Evolutionary conservation across 2,888 invertebrate genomes (phyloP).

Genomic region (Nasonovia ribisnigri): DNA sequence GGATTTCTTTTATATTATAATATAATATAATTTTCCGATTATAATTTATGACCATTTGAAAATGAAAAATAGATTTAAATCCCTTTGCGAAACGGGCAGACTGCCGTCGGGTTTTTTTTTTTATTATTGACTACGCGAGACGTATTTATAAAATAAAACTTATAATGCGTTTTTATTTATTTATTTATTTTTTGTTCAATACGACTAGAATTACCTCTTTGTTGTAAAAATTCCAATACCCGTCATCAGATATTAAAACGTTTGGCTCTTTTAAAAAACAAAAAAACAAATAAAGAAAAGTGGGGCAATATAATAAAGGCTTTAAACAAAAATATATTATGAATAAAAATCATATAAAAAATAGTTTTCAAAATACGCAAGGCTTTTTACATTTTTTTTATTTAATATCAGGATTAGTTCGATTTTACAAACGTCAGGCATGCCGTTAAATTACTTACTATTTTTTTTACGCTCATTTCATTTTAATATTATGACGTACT

Average conservation of each 20-base stretch:
- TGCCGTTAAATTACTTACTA: neutral
- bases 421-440: neutral
- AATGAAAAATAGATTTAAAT: constrained; percentile 43
- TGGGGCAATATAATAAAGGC: neutral
- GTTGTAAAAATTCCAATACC: constrained; percentile 49
- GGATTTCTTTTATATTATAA: neutral
- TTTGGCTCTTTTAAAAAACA: neutral
- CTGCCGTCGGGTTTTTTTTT: neutral
- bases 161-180: constrained; percentile 19
- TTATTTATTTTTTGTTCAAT: neutral
- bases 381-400: neutral
- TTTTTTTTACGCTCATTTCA: neutral
- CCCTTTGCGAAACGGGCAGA: neutral
- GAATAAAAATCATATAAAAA: neutral
- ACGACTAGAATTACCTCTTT: constrained; percentile 39
- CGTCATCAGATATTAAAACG: constrained; percentile 51
- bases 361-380: neutral
- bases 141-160: constrained; percentile 43
- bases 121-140: neutral
- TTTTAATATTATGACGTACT: neutral
- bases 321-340: neutral
- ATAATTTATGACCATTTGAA: constrained; percentile 37
- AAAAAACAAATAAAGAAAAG: neutral
- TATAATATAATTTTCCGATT: constrained; percentile 4
- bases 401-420: neutral